phyloP scores from a whole-genome alignment of 2,113 vertebrate species.

The Nibea coibor region DNA sequence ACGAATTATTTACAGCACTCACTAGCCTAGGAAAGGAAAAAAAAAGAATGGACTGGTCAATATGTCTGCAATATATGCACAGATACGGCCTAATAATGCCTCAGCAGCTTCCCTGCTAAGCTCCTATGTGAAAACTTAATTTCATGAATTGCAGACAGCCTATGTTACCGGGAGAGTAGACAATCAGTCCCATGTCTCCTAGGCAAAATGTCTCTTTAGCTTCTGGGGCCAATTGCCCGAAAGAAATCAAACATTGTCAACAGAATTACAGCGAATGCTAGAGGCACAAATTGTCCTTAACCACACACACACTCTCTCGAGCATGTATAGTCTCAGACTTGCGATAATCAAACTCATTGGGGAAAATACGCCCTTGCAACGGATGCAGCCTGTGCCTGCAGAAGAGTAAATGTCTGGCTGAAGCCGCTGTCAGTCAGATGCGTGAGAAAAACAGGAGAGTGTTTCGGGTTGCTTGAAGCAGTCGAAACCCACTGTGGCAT shows the following conservation, averaged over 20 bases:
- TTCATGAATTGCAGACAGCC: constrained; percentile 35
- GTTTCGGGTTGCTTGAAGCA: constrained; percentile 48
- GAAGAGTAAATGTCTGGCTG: constrained; percentile 37
- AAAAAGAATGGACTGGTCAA: constrained; percentile 31
- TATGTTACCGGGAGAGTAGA: neutral
- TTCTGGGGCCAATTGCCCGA: constrained; percentile 34
- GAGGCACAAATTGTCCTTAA: constrained; percentile 57
- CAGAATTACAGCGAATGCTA: constrained; percentile 53
- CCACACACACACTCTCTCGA: constrained; percentile 29
- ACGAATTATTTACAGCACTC: constrained; percentile 52
- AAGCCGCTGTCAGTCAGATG: constrained; percentile 57
- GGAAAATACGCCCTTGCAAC: constrained; percentile 31
- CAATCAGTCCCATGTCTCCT: constrained; percentile 28
- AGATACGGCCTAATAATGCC: constrained; percentile 1
- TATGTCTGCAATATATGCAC: constrained; percentile 27
- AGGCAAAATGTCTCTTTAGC: constrained; percentile 55
- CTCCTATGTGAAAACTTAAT: constrained; percentile 26
- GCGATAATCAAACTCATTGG: constrained; percentile 56
- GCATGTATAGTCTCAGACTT: constrained; percentile 27
- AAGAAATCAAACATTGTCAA: constrained; percentile 64
- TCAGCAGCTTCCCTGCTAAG: constrained; percentile 33
- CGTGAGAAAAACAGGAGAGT: constrained; percentile 42
- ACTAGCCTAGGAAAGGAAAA: constrained; percentile 25
- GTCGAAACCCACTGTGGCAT: constrained; percentile 38
- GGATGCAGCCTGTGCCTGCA: constrained; percentile 44